Percentiles rank a stretch among this genome's conserved stretches.
phyloP scores from a whole-genome alignment of 2,113 vertebrate genomes.

The Bubo scandiacus region DNA sequence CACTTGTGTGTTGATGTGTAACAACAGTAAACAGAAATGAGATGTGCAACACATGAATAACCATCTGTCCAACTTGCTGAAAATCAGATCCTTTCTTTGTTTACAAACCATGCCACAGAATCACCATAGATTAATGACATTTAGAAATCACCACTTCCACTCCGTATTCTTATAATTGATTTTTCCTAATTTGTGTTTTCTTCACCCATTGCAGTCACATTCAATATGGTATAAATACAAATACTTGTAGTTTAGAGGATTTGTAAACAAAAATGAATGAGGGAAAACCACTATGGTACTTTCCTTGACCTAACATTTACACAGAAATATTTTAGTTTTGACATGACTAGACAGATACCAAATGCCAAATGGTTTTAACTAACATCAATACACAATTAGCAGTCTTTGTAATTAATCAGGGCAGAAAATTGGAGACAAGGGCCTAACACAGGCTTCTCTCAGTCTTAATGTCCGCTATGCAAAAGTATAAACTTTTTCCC shows the following conservation, averaged over 20 bases:
- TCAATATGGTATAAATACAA: neutral
- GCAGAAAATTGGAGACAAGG: constrained; percentile 85
- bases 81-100: constrained; percentile 47
- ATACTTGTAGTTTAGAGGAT: constrained; percentile 28
- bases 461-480: constrained; percentile 70
- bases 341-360: constrained; percentile 70
- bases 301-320: constrained; percentile 72
- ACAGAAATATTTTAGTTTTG: constrained; percentile 73
- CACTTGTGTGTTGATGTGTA: neutral
- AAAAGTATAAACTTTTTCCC: constrained; percentile 68
- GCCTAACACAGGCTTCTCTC: constrained; percentile 68
- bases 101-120: constrained; percentile 28
- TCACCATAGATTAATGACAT: neutral
- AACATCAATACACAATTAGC: constrained; percentile 76
- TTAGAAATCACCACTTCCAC: neutral
- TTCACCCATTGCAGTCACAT: neutral
- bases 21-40: constrained; percentile 32
- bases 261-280: constrained; percentile 59
- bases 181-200: neutral
- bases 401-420: constrained; percentile 85
- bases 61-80: neutral
- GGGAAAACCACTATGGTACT: constrained; percentile 55
- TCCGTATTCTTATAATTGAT: neutral
- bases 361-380: constrained; percentile 76
- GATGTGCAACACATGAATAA: neutral